phyloP scores from a whole-genome alignment of 2,797 vertebrate genomes.

The Sebastes baramenuke region DNA sequence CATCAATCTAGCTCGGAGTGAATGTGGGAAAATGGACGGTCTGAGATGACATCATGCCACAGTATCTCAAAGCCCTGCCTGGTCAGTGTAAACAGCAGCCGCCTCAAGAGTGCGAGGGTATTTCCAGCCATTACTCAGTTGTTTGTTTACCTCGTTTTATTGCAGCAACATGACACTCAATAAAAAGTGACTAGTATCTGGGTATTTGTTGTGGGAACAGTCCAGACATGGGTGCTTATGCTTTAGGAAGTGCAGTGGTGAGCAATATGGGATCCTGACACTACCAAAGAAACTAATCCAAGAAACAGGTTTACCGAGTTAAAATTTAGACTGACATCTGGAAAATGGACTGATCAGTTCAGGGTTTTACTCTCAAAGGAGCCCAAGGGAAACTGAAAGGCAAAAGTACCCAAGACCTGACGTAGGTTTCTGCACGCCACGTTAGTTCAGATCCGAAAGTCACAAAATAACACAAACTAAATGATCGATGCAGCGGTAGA shows the following conservation, averaged over 20 bases:
- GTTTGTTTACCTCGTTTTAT: constrained; percentile 63
- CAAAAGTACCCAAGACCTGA: neutral
- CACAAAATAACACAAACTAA: too few relatives aligned
- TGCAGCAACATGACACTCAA: constrained; percentile 44
- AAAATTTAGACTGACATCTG: neutral
- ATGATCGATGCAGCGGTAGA: too few relatives aligned
- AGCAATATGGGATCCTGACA: neutral
- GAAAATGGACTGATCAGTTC: neutral
- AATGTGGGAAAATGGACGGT: constrained; percentile 70
- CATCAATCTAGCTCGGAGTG: constrained; percentile 72
- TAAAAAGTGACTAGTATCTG: constrained; percentile 1
- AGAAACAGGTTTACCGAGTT: neutral
- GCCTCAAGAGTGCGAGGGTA: constrained; percentile 58
- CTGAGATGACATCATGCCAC: constrained; percentile 71
- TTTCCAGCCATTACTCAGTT: constrained; percentile 70
- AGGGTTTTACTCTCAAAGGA: neutral
- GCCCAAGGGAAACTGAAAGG: neutral
- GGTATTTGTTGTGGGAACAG: constrained; percentile 11
- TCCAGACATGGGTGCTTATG: neutral
- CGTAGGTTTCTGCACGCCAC: neutral
- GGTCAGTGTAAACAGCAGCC: constrained; percentile 74
- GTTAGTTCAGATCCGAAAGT: too few relatives aligned
- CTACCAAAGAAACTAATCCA: neutral
- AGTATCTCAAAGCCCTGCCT: constrained; percentile 66
- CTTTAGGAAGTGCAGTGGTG: neutral